Base-by-base conservation (phyloP, 2,113 vertebrate genomes). In the Ploceus nigricollis region DNA sequence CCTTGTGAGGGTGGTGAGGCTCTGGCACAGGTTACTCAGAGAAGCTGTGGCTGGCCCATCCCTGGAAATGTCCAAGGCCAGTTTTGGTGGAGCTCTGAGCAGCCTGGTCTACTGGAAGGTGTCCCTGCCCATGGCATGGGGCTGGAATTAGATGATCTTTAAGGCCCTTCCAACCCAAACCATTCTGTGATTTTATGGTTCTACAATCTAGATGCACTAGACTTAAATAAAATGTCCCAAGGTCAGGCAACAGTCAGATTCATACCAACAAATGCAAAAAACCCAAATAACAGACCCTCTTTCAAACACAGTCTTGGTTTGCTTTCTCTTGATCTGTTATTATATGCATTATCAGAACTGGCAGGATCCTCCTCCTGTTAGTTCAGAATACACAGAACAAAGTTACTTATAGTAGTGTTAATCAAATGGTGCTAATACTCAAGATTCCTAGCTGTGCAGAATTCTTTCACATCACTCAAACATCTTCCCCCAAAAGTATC, bases 61-160 rank as follows among this genome's bases (percentile, higher is more conserved):
- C n/a, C 28, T 70, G 31, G 53, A 35, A 60, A 0, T 24, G 23
- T 14, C 13, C 60, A 28, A 30, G 27, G 21, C 27, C 53, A 77
- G 25, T 4, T 12, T 33, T 6, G 22, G 37, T 15, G 27, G 33
- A 4, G 22, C 37, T 69, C 12, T 27, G 45, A 60, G 45, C 22
- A 44, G 6, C 11, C 11, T 51, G 44, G 8, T 0, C 0, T 21
- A 9, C 1, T 50, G 45, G 21, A 60, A 77, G 21, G 17, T 25
- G 25, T 50, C 16, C 12, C 51, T 60, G 53, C 27, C 22, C 33
- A 28, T 2, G 15, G 18, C 63, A 60, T n/a, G 33, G 37, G 11
- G 13, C 33, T 44, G 44, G 27, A 77, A 27, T 11, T 12, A 27
- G 15, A 37, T 21, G 11, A 51, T 19, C 71, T 60, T 60, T 37